phyloP scores from a whole-genome alignment of 2,888 invertebrate species.

The Catonia carolina region DNA sequence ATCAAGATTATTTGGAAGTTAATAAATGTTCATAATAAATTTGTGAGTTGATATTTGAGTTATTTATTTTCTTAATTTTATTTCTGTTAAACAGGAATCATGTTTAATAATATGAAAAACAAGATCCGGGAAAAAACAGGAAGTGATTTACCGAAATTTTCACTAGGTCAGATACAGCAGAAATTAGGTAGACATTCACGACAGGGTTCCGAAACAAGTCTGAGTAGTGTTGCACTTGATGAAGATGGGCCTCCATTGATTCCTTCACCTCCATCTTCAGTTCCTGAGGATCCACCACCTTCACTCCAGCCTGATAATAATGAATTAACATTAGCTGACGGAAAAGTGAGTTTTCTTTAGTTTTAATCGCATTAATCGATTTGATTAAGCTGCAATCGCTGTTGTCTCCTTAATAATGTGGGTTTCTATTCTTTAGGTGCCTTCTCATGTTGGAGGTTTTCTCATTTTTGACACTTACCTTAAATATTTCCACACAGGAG shows the following conservation, averaged over 20 bases:
- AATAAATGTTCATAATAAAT: too few species aligned
- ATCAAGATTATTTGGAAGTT: too few species aligned
- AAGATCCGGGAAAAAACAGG: constrained; percentile 87
- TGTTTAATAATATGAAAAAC: constrained; percentile 84
- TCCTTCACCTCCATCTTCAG: constrained; percentile 5
- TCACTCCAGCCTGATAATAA: constrained; percentile 36
- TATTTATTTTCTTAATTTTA: too few species aligned
- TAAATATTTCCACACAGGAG: too few species aligned
- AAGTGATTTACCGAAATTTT: constrained; percentile 59
- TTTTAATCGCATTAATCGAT: too few species aligned
- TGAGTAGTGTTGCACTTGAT: constrained; percentile 40
- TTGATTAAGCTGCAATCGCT: too few species aligned
- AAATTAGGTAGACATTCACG: constrained; percentile 45
- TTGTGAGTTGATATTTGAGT: too few species aligned
- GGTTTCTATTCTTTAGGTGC: too few species aligned
- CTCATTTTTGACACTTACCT: too few species aligned
- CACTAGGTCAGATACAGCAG: constrained; percentile 42
- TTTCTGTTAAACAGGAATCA: constrained; percentile 43
- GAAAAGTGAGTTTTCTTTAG: constrained; percentile 36
- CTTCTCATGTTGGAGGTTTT: too few species aligned
- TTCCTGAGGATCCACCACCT: constrained; percentile 2
- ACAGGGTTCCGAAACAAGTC: constrained; percentile 46
- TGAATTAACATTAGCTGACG: constrained; percentile 42
- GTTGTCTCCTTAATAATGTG: too few species aligned
- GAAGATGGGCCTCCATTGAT: constrained; percentile 33